A percentile compares a stretch with the other conserved stretches of the same genome.
These are phyloP conservation scores for Wiebesia pumilae DNA, from an alignment of 1,140 invertebrate genomes.

Conservation along the genomic window DNA sequence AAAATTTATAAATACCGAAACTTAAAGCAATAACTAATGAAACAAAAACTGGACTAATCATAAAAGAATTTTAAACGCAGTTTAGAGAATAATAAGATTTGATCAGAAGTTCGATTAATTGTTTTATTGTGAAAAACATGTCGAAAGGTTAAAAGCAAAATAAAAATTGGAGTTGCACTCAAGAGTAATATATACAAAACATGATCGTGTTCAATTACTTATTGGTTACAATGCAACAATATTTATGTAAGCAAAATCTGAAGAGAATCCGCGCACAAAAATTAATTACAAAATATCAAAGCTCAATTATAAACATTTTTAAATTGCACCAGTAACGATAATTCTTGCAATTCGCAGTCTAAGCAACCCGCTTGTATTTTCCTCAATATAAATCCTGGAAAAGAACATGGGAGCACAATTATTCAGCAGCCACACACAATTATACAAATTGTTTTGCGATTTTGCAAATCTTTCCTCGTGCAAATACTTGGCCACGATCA, in stretches of 20 bases:
- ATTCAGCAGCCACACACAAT: not conserved
- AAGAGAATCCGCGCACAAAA: not conserved
- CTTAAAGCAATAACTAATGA: no score
- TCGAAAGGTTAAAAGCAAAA: not conserved
- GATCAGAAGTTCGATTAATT: not conserved
- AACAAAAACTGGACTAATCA: not conserved
- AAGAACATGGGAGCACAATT: not conserved
- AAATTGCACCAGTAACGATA: not conserved
- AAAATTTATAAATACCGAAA: no score
- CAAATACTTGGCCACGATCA: not conserved
- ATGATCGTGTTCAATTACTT: not conserved
- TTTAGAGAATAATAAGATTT: not conserved
- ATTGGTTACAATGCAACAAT: not conserved
- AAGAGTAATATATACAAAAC: not conserved
- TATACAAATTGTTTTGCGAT: not conserved
- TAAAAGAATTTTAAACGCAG: not conserved
- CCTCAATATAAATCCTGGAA: not conserved
- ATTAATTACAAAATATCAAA: slow-evolving; percentile 4
- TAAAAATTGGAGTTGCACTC: not conserved
- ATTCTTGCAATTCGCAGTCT: not conserved
- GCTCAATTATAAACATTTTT: not conserved
- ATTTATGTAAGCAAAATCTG: not conserved
- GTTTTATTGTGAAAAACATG: not conserved
- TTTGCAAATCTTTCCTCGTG: not conserved
- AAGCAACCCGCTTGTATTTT: not conserved